Evolutionary conservation across 2,797 vertebrate genomes (phyloP).

Genomic region (Halcyon chelicuti): DNA sequence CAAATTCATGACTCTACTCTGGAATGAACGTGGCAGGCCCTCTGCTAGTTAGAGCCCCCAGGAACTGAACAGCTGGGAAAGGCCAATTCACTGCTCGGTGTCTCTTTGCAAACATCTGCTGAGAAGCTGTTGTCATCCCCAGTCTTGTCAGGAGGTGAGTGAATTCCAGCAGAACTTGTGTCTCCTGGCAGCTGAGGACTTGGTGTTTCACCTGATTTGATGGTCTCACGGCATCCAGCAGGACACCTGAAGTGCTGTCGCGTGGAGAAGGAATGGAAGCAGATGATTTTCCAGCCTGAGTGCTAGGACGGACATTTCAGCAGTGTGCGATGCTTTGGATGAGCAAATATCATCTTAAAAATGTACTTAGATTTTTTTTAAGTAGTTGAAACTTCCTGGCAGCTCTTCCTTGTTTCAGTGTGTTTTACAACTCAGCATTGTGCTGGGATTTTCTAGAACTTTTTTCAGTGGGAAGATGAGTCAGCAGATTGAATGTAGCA

Average conservation of each 20-base stretch:
- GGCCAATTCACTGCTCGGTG: neutral
- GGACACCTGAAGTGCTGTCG: rapidly evolving
- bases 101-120: neutral
- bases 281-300: neutral
- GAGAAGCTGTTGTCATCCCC: neutral
- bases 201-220: neutral
- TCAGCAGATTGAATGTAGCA: neutral
- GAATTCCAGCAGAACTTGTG: neutral
- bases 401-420: neutral
- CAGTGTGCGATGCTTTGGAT: neutral
- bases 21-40: neutral
- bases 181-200: neutral
- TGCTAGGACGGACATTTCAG: neutral
- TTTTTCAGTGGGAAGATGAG: neutral
- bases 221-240: neutral
- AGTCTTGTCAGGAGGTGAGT: neutral
- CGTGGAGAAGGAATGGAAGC: neutral
- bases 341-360: neutral
- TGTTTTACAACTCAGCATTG: neutral
- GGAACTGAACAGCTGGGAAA: neutral
- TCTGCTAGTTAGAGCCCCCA: neutral
- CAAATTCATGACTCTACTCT: neutral
- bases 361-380: neutral
- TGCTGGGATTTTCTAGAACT: conserved; percentile 12
- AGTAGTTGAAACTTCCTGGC: neutral